Percentiles rank a stretch among this genome's conserved stretches.
These are phyloP conservation scores for Sarcophaga peregrina DNA, from an alignment of 1,140 invertebrate species.

Conservation along the genomic window DNA sequence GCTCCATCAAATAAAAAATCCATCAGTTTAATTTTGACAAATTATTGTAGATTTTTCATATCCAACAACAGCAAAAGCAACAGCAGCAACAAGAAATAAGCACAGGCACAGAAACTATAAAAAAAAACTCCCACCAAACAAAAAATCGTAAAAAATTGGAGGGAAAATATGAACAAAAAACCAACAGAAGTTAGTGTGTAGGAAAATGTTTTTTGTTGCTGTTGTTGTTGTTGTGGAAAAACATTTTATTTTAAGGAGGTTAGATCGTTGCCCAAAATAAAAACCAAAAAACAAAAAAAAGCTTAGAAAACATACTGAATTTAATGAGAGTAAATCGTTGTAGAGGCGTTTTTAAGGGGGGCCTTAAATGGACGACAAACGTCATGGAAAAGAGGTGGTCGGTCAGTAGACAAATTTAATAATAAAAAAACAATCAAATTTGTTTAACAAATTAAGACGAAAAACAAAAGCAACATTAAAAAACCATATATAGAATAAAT, in stretches of 20 bases:
- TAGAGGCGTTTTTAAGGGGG: neutral
- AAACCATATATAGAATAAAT: neutral
- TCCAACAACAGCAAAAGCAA: neutral
- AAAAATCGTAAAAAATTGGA: too few species aligned
- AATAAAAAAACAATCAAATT: neutral
- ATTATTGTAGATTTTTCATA: neutral
- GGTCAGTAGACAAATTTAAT: neutral
- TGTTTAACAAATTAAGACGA: neutral
- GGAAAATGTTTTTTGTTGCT: too few species aligned
- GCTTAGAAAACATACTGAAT: neutral
- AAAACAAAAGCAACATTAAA: neutral
- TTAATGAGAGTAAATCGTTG: neutral
- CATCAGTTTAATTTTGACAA: conserved; percentile 16
- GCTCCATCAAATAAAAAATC: conserved; percentile 27
- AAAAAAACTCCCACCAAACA: neutral
- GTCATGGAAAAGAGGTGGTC: neutral
- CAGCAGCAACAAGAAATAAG: neutral
- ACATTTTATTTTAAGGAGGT: neutral
- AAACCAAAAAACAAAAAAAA: too few species aligned
- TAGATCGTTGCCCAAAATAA: neutral
- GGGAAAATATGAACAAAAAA: too few species aligned
- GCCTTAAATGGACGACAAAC: neutral
- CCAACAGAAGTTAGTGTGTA: too few species aligned
- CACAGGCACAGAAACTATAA: neutral
- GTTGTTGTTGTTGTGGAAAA: too few species aligned